Evolutionary conservation across 1,140 invertebrate genomes (phyloP).

Genomic region (Psix sp.): DNA sequence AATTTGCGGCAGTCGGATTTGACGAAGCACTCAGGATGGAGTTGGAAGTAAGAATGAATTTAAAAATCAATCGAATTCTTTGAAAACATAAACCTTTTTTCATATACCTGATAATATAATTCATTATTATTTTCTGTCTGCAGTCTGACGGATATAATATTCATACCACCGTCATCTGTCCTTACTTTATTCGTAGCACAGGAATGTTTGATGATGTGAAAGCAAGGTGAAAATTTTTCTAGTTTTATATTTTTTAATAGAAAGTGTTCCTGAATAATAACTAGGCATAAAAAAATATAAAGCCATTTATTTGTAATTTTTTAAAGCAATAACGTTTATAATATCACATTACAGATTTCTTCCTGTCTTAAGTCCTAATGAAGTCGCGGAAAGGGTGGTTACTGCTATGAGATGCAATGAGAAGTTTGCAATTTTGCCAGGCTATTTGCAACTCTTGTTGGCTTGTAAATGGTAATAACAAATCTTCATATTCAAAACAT

Average conservation of each 20-base stretch:
- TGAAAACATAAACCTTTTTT: too few relatives aligned
- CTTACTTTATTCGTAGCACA: slow-evolving; percentile 91
- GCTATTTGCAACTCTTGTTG: slow-evolving; percentile 81
- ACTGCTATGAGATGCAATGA: slow-evolving; percentile 89
- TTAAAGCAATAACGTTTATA: slow-evolving; percentile 13
- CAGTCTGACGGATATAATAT: slow-evolving; percentile 81
- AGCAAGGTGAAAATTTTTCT: slow-evolving; percentile 81
- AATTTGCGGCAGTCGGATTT: slow-evolving; percentile 95
- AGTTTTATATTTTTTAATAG: background rate
- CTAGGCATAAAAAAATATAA: too few relatives aligned
- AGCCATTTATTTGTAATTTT: slow-evolving; percentile 1
- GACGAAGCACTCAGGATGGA: slow-evolving; percentile 91
- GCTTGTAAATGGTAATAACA: slow-evolving; percentile 83
- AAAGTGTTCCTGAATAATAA: too few relatives aligned
- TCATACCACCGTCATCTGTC: slow-evolving; percentile 92
- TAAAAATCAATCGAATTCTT: background rate
- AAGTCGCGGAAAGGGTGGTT: slow-evolving; percentile 90
- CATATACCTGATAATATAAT: too few relatives aligned
- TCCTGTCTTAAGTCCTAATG: slow-evolving; percentile 89
- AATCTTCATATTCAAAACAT: background rate
- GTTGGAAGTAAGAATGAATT: slow-evolving; percentile 77
- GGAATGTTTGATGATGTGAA: slow-evolving; percentile 96
- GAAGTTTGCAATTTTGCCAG: slow-evolving; percentile 86
- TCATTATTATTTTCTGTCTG: slow-evolving; percentile 19
- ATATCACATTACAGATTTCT: slow-evolving; percentile 80